A percentile compares a stretch with the other conserved stretches of the same genome.
These are phyloP conservation scores for Hipparchia semele DNA, from an alignment of 2,888 invertebrate species.

Conservation along the genomic window DNA sequence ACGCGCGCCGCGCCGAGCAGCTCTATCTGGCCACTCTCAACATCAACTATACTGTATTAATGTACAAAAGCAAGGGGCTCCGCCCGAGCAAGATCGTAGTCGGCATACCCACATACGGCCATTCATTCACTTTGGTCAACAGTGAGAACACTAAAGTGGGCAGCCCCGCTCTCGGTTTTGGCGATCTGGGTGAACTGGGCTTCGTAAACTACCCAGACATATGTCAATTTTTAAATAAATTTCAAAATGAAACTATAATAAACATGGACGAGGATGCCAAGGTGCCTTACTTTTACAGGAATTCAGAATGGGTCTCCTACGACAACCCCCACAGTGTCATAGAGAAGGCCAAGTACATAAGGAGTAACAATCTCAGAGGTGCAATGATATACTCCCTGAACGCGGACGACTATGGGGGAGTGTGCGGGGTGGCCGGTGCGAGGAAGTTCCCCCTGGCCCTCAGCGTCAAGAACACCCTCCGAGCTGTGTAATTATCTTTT, in stretches of 20 bases:
- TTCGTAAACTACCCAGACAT: conserved; percentile 88
- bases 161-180: conserved; percentile 88
- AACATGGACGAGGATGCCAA: conserved; percentile 86
- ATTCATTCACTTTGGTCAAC: conserved; percentile 88
- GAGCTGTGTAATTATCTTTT: background rate
- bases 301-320: conserved; percentile 92
- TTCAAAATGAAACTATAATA: conserved; percentile 72
- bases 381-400: conserved; percentile 94
- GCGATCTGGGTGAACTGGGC: conserved; percentile 86
- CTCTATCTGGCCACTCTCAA: conserved; percentile 88
- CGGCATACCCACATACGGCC: conserved; percentile 95
- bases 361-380: conserved; percentile 86
- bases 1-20: conserved; percentile 82
- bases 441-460: conserved; percentile 51
- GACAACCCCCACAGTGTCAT: conserved; percentile 88
- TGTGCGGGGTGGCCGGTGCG: conserved; percentile 65
- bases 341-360: conserved; percentile 87
- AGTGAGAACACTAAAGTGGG: conserved; percentile 85
- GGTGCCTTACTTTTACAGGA: conserved; percentile 89
- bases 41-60: conserved; percentile 90
- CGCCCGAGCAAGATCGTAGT: conserved; percentile 90
- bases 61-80: conserved; percentile 90
- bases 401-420: conserved; percentile 88
- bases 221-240: conserved; percentile 85
- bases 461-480: conserved; percentile 54